Percentiles rank a stretch among this genome's conserved stretches.
phyloP scores from a whole-genome alignment of 2,113 vertebrate species.

The Vanacampus margaritifer region DNA sequence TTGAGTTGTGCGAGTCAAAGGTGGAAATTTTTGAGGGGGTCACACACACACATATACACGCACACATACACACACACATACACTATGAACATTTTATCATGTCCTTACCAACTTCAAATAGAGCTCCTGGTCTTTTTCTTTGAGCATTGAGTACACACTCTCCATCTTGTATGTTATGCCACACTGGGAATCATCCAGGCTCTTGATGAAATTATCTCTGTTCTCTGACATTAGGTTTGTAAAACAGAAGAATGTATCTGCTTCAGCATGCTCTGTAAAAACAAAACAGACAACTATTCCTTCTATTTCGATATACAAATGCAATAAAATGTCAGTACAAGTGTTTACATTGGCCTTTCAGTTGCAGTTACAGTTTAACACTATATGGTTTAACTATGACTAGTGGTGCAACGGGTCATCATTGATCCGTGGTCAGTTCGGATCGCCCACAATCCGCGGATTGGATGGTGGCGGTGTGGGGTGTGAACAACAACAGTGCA shows the following conservation, averaged over 20 bases:
- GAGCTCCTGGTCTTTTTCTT: constrained; percentile 89
- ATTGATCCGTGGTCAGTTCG: no score
- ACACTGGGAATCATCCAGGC: constrained; percentile 94
- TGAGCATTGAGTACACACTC: constrained; percentile 91
- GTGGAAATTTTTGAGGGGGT: no score
- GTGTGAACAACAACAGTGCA: not conserved
- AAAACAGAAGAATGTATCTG: constrained; percentile 97
- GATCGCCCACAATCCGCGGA: no score
- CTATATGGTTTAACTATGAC: no score
- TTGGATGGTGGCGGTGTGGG: no score
- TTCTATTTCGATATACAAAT: not conserved
- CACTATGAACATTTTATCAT: not conserved
- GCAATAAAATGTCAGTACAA: not conserved
- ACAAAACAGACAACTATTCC: not conserved
- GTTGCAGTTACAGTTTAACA: not conserved
- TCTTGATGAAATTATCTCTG: constrained; percentile 98
- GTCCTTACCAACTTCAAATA: constrained; percentile 85
- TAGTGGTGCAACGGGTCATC: no score
- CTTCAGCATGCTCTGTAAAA: constrained; percentile 87
- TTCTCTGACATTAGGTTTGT: constrained; percentile 98
- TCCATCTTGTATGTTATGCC: constrained; percentile 99
- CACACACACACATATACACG: no score
- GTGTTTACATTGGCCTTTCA: not conserved
- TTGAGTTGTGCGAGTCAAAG: no score
- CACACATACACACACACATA: no score